Evolutionary conservation across 2,797 vertebrate species (phyloP).

Genomic region (Geotrypetes seraphini): DNA sequence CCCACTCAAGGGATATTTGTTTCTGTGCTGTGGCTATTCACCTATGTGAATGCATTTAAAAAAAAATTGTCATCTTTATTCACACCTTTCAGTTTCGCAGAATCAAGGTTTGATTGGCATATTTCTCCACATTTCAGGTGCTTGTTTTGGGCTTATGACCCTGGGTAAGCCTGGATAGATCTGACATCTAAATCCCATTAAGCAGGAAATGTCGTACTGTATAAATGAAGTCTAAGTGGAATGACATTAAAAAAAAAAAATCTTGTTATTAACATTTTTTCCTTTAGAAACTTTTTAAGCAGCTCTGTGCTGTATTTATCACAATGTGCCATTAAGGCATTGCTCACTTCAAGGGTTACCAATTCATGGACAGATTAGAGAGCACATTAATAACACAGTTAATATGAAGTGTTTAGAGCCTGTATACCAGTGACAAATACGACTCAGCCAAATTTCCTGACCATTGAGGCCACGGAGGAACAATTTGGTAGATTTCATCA

Average conservation of each 20-base stretch:
- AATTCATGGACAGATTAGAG: slow-evolving; percentile 68
- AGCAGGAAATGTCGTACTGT: slow-evolving; percentile 12
- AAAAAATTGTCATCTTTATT: too few relatives aligned
- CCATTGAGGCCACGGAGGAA: slow-evolving; percentile 75
- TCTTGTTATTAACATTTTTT: slow-evolving; percentile 14
- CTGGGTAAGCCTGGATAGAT: too few relatives aligned
- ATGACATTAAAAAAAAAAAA: slow-evolving; percentile 6
- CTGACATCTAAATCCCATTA: slow-evolving; percentile 20
- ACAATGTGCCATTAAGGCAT: slow-evolving; percentile 38
- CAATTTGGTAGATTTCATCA: slow-evolving; percentile 98
- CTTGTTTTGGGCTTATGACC: too few relatives aligned
- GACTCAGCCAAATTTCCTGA: slow-evolving; percentile 72
- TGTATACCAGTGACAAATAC: slow-evolving; percentile 82
- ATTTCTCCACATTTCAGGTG: too few relatives aligned
- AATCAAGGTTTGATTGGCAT: too few relatives aligned
- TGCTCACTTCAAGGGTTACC: slow-evolving; percentile 41
- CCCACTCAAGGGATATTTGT: too few relatives aligned
- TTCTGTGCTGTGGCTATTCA: too few relatives aligned
- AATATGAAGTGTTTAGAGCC: slow-evolving; percentile 83
- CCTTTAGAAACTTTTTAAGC: slow-evolving; percentile 26
- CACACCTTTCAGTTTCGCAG: too few relatives aligned
- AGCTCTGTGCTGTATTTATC: slow-evolving; percentile 33
- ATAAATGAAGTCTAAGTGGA: slow-evolving; percentile 19
- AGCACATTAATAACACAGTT: slow-evolving; percentile 85
- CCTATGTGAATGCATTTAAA: too few relatives aligned